Evolutionary conservation across 1,140 invertebrate species (phyloP).

Genomic region (Danaus melanippus): DNA sequence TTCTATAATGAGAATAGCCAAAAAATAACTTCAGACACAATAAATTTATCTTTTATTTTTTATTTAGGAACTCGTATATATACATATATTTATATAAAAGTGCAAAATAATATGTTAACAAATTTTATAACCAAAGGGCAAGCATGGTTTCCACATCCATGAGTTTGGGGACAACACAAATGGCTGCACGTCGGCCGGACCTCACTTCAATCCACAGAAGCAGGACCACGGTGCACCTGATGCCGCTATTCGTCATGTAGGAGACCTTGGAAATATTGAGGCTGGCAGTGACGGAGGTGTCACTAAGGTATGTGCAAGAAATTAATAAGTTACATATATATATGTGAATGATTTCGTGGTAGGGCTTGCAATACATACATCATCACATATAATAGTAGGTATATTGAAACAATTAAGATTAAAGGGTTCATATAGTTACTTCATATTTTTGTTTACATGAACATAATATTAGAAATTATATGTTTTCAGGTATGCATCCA

Average conservation of each 20-base stretch:
- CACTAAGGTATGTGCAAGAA: constrained; percentile 49
- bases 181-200: constrained; percentile 94
- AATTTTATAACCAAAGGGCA: constrained; percentile 39
- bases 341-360: too few species aligned
- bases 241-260: constrained; percentile 84
- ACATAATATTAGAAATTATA: background rate
- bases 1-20: too few species aligned
- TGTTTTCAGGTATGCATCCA: constrained; percentile 52
- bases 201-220: constrained; percentile 94
- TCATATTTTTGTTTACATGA: too few species aligned
- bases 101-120: background rate
- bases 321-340: too few species aligned
- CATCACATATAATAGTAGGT: too few species aligned
- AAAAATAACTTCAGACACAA: too few species aligned
- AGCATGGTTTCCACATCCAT: constrained; percentile 97
- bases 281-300: constrained; percentile 82
- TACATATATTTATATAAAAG: background rate
- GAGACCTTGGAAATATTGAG: constrained; percentile 93
- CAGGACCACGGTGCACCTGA: constrained; percentile 90
- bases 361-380: too few species aligned
- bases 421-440: too few species aligned
- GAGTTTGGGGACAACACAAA: constrained; percentile 98
- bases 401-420: too few species aligned
- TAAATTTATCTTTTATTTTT: too few species aligned
- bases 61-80: background rate